These are phyloP conservation scores for Phyllopteryx taeniolatus DNA, from an alignment of 2,113 vertebrate species.

Conservation along the genomic window DNA sequence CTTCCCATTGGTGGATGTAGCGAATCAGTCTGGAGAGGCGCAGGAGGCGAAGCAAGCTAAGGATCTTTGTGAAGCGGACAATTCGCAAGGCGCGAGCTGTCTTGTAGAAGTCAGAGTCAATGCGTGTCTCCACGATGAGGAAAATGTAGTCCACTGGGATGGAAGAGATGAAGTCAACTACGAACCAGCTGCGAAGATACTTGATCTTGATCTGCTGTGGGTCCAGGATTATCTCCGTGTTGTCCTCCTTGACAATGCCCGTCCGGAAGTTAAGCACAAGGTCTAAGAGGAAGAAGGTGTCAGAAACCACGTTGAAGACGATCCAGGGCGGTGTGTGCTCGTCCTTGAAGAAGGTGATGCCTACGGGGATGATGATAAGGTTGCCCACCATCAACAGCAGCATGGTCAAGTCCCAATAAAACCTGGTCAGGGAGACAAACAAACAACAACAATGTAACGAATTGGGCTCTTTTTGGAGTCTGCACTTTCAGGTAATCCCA, in stretches of 20 bases:
- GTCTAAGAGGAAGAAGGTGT: conserved; percentile 99
- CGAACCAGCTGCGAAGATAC: conserved; percentile 97
- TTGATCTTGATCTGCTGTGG: conserved; percentile 97
- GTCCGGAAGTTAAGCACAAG: conserved; percentile 98
- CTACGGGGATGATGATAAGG: conserved; percentile 98
- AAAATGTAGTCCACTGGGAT: conserved; percentile 99
- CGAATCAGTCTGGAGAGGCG: conserved; percentile 95
- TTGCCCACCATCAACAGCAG: conserved; percentile 98
- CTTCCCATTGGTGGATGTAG: conserved; percentile 99
- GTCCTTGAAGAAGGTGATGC: conserved; percentile 99
- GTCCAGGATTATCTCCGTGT: conserved; percentile 97
- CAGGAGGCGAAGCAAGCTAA: conserved; percentile 91
- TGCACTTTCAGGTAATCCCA: too few species aligned
- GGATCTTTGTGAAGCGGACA: conserved; percentile 98
- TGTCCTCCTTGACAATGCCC: conserved; percentile 97
- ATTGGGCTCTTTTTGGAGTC: not conserved
- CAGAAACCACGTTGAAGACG: conserved; percentile 97
- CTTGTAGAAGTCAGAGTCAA: conserved; percentile 98
- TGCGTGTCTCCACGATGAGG: conserved; percentile 96
- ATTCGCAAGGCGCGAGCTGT: conserved; percentile 93
- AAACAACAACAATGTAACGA: conserved; percentile 9
- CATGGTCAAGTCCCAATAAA: conserved; percentile 99
- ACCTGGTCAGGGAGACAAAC: conserved; percentile 74
- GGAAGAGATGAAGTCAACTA: conserved; percentile 98
- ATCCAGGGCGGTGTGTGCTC: conserved; percentile 98